A percentile compares a stretch with the other conserved stretches of the same genome.
Evolutionary conservation across 2,797 vertebrate genomes (phyloP).

Genomic region (Okamejei kenojei): DNA sequence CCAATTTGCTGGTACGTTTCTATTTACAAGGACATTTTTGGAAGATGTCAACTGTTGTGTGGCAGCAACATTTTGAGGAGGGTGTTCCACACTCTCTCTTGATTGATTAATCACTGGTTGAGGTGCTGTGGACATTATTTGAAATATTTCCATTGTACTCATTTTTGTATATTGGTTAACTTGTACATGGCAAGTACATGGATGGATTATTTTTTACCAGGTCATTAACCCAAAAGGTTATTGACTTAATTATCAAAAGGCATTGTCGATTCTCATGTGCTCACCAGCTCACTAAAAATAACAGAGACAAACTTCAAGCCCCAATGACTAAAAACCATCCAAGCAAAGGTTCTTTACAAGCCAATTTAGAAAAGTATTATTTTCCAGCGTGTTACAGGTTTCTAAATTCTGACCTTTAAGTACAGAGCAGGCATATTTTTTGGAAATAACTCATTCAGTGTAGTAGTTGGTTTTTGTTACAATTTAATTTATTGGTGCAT

Average conservation of each 20-base stretch:
- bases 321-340: neutral
- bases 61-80: too few species aligned
- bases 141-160: neutral
- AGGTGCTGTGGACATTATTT: neutral
- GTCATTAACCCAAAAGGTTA: neutral
- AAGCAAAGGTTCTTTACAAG: constrained; percentile 11
- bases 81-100: too few species aligned
- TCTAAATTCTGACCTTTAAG: constrained; percentile 25
- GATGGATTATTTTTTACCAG: neutral
- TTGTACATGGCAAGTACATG: neutral
- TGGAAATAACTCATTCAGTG: constrained; percentile 1
- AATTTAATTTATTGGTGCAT: constrained; percentile 17
- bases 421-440: neutral
- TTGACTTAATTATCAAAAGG: neutral
- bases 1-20: too few species aligned
- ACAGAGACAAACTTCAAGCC: neutral
- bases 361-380: neutral
- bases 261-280: neutral
- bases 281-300: neutral
- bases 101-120: too few species aligned
- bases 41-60: too few species aligned
- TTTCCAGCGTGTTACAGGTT: constrained; percentile 11
- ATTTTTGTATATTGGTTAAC: neutral
- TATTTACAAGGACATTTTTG: too few species aligned
- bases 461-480: constrained; percentile 10